Evolutionary conservation across 2,888 invertebrate species (phyloP), one percentile per base, ranked within the genome.

Genomic region (Microdon myrmicae): DNA sequence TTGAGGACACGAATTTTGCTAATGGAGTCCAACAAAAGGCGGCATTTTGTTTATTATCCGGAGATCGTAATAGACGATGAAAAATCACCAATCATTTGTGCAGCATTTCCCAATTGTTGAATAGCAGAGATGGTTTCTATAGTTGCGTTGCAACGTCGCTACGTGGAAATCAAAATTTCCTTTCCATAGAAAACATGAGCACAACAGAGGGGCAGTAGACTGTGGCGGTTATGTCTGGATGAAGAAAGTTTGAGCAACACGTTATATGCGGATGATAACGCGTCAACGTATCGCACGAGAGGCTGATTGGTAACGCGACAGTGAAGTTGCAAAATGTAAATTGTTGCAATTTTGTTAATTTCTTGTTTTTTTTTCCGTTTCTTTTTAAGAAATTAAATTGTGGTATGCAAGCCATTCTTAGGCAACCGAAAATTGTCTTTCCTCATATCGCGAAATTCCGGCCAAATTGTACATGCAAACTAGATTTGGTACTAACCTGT

Each of bases 201-300:
- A 12, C 45, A 47, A 8, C n/a, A n/a, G n/a, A n/a, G n/a, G n/a
- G n/a, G n/a, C 41, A 43, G 37, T 32, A 64, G 64, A 64, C 64
- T 64, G 64, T 64, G 43, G 58, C 64, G 58, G 47, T 47, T 58
- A 47, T 47, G 64, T 64, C 51, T 64, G 64, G 51, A 34, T 64
- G 43, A 47, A 61, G 49, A 49, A 34, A 32, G 48, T 64, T 56
- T 45, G 41, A 47, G 64, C 28, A 53, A 64, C 51, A 39, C 47
- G 9, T 31, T 35, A 22, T 51, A 31, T 32, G 26, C 19, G 20
- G 49, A 39, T 34, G 45, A 22, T 20, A 10, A 49, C 17, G 39
- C 29, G 34, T 25, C 25, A n/a, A 49, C 4, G 19, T 13, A 8
- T 13, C 14, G 8, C 10, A 31, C 9, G 28, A 7, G 12, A 13